Base-by-base conservation (phyloP, 2,797 vertebrate species). In the Brachyalestes nurse region DNA sequence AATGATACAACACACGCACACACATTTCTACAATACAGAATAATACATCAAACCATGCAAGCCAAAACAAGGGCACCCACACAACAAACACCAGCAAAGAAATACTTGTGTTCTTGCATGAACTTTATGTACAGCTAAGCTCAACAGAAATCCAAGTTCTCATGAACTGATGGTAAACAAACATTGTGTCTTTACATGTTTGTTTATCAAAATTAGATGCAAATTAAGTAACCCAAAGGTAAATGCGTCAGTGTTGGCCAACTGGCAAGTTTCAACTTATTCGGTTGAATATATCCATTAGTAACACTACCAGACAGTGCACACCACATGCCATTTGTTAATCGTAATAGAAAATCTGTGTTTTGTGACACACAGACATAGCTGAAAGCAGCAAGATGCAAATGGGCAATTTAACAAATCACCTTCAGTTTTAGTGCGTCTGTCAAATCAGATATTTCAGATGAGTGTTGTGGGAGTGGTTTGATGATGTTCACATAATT, bases 71-170 rank as follows among this genome's bases (percentile, higher is more conserved):
- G 5, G 13, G 72, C 7, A 8, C 47, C 79, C 12, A 0, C 53
- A 71, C 53, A 47, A 82, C 9, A 34, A 47, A 58, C 10, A 79
- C 80, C 79, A 55, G 75, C 69, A 53, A 17, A 77, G 42, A 55
- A 19, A 82, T n/a, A 79, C 49, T 49, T 14, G 40, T 14, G 40
- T 14, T 38, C 60, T 53, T 53, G 42, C 51, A 53, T 53, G 16
- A 53, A 53, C 1, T 53, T 53, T 14, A 28, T 28, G 28, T 28
- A 3, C 42, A 45, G 9, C 23, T 4, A 1, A 10, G 60, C 13
- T 25, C n/a, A 21, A 60, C 1, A 60, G 6, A 4, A 58, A 0
- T 14, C 55, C 9, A 58, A 17, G 3, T 23, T 60, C 57, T 23
- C 57, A 60, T 21, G 21, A 16, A 53, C 51, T 53, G 51, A 16